Evolutionary conservation across 2,797 vertebrate genomes (phyloP).

Genomic region (Tauraco hartlaubi): DNA sequence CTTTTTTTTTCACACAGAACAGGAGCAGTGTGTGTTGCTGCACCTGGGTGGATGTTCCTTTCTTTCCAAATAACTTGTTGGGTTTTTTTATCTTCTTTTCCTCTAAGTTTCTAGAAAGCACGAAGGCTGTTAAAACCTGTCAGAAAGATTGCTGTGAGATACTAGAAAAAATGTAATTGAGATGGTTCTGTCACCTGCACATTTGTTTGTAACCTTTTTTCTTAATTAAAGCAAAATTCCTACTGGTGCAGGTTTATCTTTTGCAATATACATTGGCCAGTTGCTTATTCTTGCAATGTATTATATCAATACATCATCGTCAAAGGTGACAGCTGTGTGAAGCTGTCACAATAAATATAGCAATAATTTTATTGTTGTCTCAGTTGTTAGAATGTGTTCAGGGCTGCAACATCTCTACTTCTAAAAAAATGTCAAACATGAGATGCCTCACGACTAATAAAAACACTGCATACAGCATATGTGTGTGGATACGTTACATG

Average conservation of each 20-base stretch:
- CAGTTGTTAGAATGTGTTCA: not conserved
- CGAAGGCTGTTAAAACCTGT: not conserved
- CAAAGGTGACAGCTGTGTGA: not conserved
- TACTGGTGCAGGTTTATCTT: not conserved
- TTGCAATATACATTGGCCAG: not conserved
- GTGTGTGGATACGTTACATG: not conserved
- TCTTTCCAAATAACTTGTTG: not conserved
- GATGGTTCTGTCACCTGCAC: not conserved
- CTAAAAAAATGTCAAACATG: not conserved
- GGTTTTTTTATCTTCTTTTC: not conserved
- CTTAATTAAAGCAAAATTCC: not conserved
- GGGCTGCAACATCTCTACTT: not conserved
- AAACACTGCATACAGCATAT: not conserved
- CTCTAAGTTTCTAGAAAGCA: not conserved
- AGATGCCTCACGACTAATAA: not conserved
- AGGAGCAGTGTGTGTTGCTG: not conserved
- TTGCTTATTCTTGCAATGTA: not conserved
- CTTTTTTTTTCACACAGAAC: not conserved
- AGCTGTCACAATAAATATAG: conserved; percentile 6
- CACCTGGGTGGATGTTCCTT: not conserved
- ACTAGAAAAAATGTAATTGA: not conserved
- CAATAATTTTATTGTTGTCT: not conserved
- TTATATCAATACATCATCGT: not conserved
- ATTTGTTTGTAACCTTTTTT: not conserved
- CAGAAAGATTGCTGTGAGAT: not conserved